Evolutionary conservation across 2,888 invertebrate species (phyloP).

Genomic region (Drosophila engyochracea): DNA sequence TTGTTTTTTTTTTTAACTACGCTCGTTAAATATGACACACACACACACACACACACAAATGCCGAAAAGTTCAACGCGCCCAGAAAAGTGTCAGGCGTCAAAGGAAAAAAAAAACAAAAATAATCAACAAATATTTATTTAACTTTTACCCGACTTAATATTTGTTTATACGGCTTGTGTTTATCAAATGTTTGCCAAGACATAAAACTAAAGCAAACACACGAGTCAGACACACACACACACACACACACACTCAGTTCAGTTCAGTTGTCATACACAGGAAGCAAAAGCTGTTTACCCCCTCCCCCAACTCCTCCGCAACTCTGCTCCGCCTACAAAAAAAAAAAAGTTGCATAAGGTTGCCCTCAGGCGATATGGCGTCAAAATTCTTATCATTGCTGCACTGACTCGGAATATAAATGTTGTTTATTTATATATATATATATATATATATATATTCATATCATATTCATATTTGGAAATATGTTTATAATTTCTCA

Average conservation of each 20-base stretch:
- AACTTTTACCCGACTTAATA: constrained; percentile 56
- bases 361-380: constrained; percentile 29
- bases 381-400: constrained; percentile 56
- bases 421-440: constrained; percentile 1
- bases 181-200: constrained; percentile 74
- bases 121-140: constrained; percentile 56
- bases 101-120: constrained; percentile 8
- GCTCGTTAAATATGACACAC: constrained; percentile 67
- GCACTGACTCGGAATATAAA: constrained; percentile 19
- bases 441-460: constrained; percentile 2
- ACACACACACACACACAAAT: constrained; percentile 42
- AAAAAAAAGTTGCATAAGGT: constrained; percentile 19
- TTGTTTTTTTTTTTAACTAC: constrained; percentile 16
- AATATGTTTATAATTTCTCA: constrained; percentile 31
- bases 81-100: constrained; percentile 42
- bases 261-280: constrained; percentile 22
- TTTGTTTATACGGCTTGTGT: constrained; percentile 52
- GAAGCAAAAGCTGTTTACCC: constrained; percentile 33
- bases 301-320: neutral
- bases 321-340: neutral
- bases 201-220: constrained; percentile 69
- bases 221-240: constrained; percentile 4
- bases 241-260: constrained; percentile 1
- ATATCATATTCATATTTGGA: neutral
- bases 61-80: constrained; percentile 64